Conservation (phyloP, 1,140 invertebrate species). For the Lordiphosa mommai region DNA sequence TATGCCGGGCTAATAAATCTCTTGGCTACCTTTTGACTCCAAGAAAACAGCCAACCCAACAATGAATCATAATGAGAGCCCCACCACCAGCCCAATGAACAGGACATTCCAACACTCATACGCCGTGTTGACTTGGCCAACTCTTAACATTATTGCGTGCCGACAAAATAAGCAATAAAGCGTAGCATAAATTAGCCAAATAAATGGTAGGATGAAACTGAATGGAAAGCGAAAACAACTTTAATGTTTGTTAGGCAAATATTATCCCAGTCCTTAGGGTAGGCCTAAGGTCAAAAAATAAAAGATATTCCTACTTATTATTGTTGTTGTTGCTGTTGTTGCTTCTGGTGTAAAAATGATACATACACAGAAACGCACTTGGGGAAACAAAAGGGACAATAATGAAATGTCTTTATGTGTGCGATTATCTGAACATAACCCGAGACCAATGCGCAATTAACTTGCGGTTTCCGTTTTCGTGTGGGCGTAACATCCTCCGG, state of each 20-base stretch:
- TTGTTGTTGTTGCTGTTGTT: not conserved
- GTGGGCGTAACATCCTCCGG: constrained; percentile 8
- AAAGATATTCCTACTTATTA: no score
- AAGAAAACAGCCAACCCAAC: constrained; percentile 16
- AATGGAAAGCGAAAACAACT: constrained; percentile 56
- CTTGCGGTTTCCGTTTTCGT: constrained; percentile 26
- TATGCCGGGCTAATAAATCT: constrained; percentile 54
- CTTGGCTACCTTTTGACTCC: constrained; percentile 64
- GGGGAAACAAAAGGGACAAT: constrained; percentile 35
- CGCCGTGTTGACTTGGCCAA: constrained; percentile 42
- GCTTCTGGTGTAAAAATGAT: constrained; percentile 38
- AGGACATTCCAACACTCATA: constrained; percentile 31
- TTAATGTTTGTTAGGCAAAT: constrained; percentile 74
- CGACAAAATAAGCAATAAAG: constrained; percentile 68
- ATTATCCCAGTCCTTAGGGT: constrained; percentile 19
- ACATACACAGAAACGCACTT: constrained; percentile 11
- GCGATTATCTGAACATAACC: constrained; percentile 68
- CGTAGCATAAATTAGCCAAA: constrained; percentile 74
- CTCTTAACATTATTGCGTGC: constrained; percentile 65
- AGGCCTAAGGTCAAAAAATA: not conserved
- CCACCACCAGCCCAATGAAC: constrained; percentile 28
- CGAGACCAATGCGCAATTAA: constrained; percentile 63
- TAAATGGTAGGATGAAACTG: constrained; percentile 38
- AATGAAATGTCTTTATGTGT: constrained; percentile 72
- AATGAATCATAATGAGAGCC: constrained; percentile 68